Evolutionary conservation across 2,888 invertebrate genomes (phyloP), one percentile per base, ranked within the genome.

Genomic region (Priocnemis perturbator): DNA sequence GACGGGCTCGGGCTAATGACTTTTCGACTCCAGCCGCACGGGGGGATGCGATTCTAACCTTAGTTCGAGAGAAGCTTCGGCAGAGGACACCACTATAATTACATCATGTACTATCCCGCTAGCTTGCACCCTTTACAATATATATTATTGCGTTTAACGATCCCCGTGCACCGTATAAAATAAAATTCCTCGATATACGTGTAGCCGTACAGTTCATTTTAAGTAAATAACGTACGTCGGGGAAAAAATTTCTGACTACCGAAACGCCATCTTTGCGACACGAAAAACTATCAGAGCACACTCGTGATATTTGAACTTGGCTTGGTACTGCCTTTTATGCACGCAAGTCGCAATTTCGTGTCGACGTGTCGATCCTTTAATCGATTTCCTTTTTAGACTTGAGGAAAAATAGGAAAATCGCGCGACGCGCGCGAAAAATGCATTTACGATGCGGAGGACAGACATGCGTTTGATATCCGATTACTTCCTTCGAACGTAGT

Each of bases 71-170:
- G 76, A 83, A 82, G 83, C 85, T 84, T 83, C 82, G 73, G 77
- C 71, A 86, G 86, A 84, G 84, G 84, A 82, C 86, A 84, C 81
- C 81, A 85, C 82, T 78, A 63, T 62, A 70, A 67, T 67, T 67
- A n/a, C 52, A 75, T 70, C 59, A 70, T 60, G 47, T 47, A 52
- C 21, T 53, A 60, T 57, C 15, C 68, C 64, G 23, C 37, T 9
- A 11, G 11, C 7, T 1, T 9, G 37, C 11, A 37, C 37, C 37
- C 7, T 37, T 37, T 60, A n/a, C 64, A 69, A 64, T 11, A 37
- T 3, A 37, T 73, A 66, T 74, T 64, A 48, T 67, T 64, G 60
- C 64, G 63, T 61, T 64, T 69, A 73, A 72, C 69, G 56, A 70
- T 65, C 19, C 61, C 57, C 57, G 3, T 61, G 23, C n/a, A 53